Conservation (phyloP, 1,140 invertebrate genomes). For the Tetragonula clypearis region DNA sequence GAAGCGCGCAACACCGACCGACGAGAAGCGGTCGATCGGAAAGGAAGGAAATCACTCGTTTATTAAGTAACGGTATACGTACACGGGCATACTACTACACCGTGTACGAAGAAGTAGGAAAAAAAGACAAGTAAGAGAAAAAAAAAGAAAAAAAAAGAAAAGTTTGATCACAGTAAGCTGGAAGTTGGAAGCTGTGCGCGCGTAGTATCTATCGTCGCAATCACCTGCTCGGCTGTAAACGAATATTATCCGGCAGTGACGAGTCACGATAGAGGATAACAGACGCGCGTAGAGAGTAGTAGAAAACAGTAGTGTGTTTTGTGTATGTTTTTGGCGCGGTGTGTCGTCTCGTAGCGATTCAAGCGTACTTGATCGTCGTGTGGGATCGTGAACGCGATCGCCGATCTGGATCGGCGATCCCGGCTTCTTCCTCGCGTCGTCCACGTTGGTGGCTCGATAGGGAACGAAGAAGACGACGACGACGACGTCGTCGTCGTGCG, state of each 20-base stretch:
- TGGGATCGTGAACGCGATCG: constrained; percentile 36
- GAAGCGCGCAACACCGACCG: too few relatives aligned
- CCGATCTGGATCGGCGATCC: constrained; percentile 6
- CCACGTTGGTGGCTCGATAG: constrained; percentile 38
- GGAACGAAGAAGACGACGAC: constrained; percentile 49
- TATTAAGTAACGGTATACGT: background rate
- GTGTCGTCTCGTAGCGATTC: background rate
- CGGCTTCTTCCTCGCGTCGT: background rate
- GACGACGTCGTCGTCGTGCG: constrained; percentile 41
- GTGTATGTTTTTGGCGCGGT: too few relatives aligned
- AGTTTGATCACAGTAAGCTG: background rate
- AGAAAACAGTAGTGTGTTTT: too few relatives aligned
- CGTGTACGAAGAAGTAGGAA: background rate
- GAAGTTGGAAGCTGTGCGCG: background rate
- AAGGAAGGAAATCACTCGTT: background rate
- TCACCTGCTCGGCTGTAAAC: too few relatives aligned
- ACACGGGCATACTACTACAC: background rate
- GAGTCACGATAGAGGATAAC: too few relatives aligned
- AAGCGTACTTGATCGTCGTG: too few relatives aligned
- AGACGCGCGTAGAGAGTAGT: too few relatives aligned
- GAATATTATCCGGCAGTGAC: too few relatives aligned
- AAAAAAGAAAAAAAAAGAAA: too few relatives aligned
- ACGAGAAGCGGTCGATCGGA: too few relatives aligned
- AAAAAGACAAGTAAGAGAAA: background rate
- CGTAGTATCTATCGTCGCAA: too few relatives aligned